These are phyloP conservation scores for Isotomurus palustris DNA, from an alignment of 2,888 invertebrate genomes.

Conservation along the genomic window DNA sequence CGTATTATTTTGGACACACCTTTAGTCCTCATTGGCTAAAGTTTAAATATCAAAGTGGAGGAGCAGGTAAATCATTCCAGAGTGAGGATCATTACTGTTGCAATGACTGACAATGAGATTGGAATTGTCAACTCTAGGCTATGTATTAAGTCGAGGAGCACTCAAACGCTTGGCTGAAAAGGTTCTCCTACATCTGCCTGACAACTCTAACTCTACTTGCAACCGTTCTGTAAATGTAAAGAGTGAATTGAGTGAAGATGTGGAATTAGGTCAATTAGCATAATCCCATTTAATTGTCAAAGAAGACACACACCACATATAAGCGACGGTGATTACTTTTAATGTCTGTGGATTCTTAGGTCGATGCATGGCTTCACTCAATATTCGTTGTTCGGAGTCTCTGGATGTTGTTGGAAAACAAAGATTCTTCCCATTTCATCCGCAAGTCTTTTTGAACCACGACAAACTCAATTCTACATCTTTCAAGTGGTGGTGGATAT, in stretches of 20 bases:
- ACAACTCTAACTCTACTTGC: conserved; percentile 58
- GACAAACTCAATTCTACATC: conserved; percentile 57
- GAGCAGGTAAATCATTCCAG: conserved; percentile 3
- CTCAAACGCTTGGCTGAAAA: conserved; percentile 69
- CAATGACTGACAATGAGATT: no score
- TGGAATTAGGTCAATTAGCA: conserved; percentile 73
- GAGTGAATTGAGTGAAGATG: conserved; percentile 65
- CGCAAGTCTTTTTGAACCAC: conserved; percentile 85
- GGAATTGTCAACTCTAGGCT: conserved; percentile 57
- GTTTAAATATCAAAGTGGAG: neutral
- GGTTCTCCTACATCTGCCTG: conserved; percentile 66
- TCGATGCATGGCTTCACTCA: conserved; percentile 47
- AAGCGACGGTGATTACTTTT: no score
- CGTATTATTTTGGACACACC: conserved; percentile 83
- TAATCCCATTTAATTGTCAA: no score
- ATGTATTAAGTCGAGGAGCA: conserved; percentile 82
- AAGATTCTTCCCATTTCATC: conserved; percentile 88
- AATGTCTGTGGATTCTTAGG: neutral
- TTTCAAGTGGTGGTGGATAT: conserved; percentile 87
- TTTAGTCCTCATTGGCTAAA: conserved; percentile 59
- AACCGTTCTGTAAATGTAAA: conserved; percentile 61
- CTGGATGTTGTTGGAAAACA: conserved; percentile 77
- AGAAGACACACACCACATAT: no score
- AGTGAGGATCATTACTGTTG: no score
- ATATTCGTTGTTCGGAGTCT: conserved; percentile 80